Conservation (phyloP, 2,888 invertebrate species). For the Nemotelus nigrinus region DNA sequence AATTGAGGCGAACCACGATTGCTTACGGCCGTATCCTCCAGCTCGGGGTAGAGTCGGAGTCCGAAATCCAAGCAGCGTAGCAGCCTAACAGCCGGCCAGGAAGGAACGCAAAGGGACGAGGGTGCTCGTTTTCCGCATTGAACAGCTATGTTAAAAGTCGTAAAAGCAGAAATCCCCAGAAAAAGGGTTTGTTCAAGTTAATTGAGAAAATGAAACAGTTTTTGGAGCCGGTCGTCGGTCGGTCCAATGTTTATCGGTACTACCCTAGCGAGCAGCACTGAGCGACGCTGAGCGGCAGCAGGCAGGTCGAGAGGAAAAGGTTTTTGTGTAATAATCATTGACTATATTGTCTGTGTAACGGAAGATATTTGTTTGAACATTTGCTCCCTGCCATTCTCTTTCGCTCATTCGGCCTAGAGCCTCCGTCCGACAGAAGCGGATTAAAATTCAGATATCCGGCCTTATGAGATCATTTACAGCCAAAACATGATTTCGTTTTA, state of each 20-base stretch:
- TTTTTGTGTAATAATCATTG: constrained; percentile 25
- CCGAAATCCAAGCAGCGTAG: too few species aligned
- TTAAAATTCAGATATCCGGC: constrained; percentile 32
- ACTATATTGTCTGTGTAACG: constrained; percentile 22
- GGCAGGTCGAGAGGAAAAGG: constrained; percentile 16
- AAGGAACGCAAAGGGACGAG: not conserved
- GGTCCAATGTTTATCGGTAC: not conserved
- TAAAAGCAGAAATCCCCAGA: constrained; percentile 47
- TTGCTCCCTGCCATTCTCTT: not conserved
- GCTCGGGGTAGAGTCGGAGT: too few species aligned
- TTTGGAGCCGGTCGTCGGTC: constrained; percentile 10
- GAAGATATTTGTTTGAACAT: not conserved
- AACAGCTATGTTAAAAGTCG: constrained; percentile 48
- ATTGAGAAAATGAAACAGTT: constrained; percentile 50
- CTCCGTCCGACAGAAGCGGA: constrained; percentile 18
- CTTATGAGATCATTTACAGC: constrained; percentile 44
- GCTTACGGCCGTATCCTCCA: not conserved
- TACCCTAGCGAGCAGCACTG: not conserved
- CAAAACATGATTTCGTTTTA: constrained; percentile 44
- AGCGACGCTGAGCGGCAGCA: not conserved
- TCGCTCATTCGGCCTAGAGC: not conserved
- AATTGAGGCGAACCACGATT: not conserved
- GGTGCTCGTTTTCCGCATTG: constrained; percentile 14
- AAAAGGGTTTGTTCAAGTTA: constrained; percentile 49
- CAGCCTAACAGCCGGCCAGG: not conserved